Base-by-base conservation (phyloP, 2,113 vertebrate genomes). In the Lutjanus erythropterus region DNA sequence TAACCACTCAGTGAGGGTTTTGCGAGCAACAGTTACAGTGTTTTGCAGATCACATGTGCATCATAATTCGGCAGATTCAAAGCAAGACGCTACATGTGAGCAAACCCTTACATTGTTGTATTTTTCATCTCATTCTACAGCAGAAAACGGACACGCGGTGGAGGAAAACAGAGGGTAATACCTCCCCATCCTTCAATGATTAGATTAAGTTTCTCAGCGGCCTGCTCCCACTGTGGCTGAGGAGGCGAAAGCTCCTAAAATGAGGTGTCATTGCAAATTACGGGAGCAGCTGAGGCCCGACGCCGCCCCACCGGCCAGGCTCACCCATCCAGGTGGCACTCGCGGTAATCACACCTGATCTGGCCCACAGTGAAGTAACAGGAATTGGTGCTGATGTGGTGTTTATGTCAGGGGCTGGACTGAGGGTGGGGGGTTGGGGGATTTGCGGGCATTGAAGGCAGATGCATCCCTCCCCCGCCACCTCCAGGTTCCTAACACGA, bases 211-310 rank as follows among this genome's bases (percentile, higher is more conserved):
- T 89, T 88, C 93, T 90, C 89, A 82, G 88, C 29, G 16, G 42
- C 41, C 53, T 76, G 53, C 64, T 75, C 50, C 89, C 83, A 86
- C 42, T 72, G 53, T 52, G 77, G 58, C 33, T 71, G 56, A 47
- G 64, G 46, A 69, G 41, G 75, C 33, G 75, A 96, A 95, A 94
- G 95, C 94, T 90, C 83, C 95, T 91, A 96, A 97, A 97, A 97
- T 97, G 95, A 97, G 95, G 95, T 98, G 97, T 98, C 97, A 98
- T 92, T 94, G 95, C 94, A 95, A 96, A 98, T 97, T 96, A 98
- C 93, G 92, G 93, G 85, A 71, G 84, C 94, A 92, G 91, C 95
- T 70, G 86, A 92, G 94, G 92, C 92, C 89, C 92, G 91, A 89
- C 87, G 89, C 92, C 81, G 75, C 93, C 94, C 93, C 95, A 94